These are phyloP conservation scores for Ephydatia muelleri DNA, from an alignment of 37 sponge, comb jelly and placozoan genomes.

Conservation along the genomic window DNA sequence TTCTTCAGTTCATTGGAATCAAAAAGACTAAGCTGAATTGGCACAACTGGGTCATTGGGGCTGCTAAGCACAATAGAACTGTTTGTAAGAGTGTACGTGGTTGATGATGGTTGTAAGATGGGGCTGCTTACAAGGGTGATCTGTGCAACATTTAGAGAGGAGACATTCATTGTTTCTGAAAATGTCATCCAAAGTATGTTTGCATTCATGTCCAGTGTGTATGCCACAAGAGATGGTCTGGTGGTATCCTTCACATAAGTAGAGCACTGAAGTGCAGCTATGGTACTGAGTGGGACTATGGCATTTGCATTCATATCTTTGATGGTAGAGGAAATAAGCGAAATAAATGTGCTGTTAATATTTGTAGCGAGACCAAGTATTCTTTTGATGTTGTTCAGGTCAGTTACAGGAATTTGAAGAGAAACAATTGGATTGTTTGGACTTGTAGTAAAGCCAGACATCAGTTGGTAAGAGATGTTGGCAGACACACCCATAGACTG, in stretches of 20 bases:
- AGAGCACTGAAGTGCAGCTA: constrained; percentile 56
- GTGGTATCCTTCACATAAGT: constrained; percentile 70
- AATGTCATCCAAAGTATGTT: constrained; percentile 77
- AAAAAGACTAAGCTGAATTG: constrained; percentile 53
- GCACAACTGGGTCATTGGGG: constrained; percentile 72
- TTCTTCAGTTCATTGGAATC: constrained; percentile 82
- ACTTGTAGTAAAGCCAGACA: constrained; percentile 41
- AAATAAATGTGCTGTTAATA: constrained; percentile 52
- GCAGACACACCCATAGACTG: constrained; percentile 26
- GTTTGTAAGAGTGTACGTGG: constrained; percentile 39
- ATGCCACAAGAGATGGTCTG: constrained; percentile 54
- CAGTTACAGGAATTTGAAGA: constrained; percentile 32
- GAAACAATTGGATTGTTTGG: constrained; percentile 55
- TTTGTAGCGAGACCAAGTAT: constrained; percentile 62
- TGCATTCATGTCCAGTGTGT: constrained; percentile 71
- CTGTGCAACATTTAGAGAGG: constrained; percentile 35
- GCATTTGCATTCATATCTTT: constrained; percentile 81
- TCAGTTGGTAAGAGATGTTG: constrained; percentile 44
- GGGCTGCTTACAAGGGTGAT: constrained; percentile 45
- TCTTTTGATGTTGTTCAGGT: constrained; percentile 86
- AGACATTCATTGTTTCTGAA: constrained; percentile 65
- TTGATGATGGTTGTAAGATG: not conserved
- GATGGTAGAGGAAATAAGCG: constrained; percentile 32
- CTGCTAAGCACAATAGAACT: constrained; percentile 33
- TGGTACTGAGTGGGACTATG: constrained; percentile 19